phyloP scores from a whole-genome alignment of 2,113 vertebrate species.

The Paralichthys olivaceus region DNA sequence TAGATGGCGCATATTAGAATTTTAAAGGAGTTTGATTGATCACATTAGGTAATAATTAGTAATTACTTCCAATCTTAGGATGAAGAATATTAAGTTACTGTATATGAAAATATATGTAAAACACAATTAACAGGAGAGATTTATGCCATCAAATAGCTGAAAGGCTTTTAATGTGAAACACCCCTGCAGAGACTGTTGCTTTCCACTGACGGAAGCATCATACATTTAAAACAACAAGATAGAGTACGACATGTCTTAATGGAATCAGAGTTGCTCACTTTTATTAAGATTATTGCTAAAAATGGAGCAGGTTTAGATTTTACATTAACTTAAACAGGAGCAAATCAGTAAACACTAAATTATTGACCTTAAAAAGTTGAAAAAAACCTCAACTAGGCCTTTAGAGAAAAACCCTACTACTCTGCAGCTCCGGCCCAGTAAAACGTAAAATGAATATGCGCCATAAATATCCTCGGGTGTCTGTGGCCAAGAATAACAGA shows the following conservation, averaged over 20 bases:
- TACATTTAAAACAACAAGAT: no score
- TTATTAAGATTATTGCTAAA: background rate
- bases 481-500: constrained; percentile 20
- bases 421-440: background rate
- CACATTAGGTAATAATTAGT: background rate
- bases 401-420: background rate
- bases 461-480: constrained; percentile 11
- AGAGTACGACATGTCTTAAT: background rate
- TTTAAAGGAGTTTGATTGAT: no score
- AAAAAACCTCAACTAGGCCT: background rate
- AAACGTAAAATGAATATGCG: background rate
- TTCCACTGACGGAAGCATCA: background rate
- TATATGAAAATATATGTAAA: background rate
- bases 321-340: background rate
- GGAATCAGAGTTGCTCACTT: background rate
- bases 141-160: no score
- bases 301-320: background rate
- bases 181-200: no score
- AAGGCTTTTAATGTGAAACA: no score
- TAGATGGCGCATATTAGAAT: no score
- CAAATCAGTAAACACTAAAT: background rate
- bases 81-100: background rate
- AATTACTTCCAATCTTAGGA: no score
- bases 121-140: background rate
- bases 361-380: background rate